Conservation (phyloP, 2,888 invertebrate genomes). For the Drosophila formosana region DNA sequence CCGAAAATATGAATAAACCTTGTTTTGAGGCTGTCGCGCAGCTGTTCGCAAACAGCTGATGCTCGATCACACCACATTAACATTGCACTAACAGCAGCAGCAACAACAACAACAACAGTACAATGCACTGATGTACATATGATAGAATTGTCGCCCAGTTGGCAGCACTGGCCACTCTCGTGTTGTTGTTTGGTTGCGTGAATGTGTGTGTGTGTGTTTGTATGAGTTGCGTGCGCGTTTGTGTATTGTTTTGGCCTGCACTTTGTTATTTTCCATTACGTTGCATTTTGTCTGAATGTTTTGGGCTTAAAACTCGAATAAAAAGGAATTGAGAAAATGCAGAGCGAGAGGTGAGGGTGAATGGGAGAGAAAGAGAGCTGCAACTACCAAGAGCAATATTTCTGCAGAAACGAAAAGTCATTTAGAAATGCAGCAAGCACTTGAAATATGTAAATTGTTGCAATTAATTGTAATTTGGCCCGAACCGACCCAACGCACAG, state of each 20-base stretch:
- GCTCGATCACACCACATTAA: constrained; percentile 46
- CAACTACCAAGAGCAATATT: constrained; percentile 35
- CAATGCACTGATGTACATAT: constrained; percentile 35
- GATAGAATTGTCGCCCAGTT: constrained; percentile 42
- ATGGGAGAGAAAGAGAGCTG: constrained; percentile 21
- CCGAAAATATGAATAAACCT: constrained; percentile 26
- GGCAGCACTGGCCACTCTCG: constrained; percentile 48
- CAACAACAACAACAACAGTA: constrained; percentile 19
- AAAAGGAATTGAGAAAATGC: constrained; percentile 16
- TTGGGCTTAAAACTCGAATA: constrained; percentile 26
- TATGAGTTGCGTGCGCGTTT: constrained; percentile 7
- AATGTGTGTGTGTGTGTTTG: constrained; percentile 6
- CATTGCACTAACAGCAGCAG: constrained; percentile 28
- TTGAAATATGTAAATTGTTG: constrained; percentile 69
- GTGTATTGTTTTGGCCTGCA: constrained; percentile 62
- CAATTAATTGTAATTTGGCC: constrained; percentile 71
- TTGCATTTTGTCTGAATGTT: constrained; percentile 48
- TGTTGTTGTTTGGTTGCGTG: not conserved
- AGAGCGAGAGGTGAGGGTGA: constrained; percentile 21
- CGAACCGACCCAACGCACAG: constrained; percentile 42
- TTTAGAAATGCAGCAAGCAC: constrained; percentile 27
- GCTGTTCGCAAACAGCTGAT: constrained; percentile 55
- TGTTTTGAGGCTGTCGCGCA: constrained; percentile 23
- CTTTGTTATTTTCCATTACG: constrained; percentile 67
- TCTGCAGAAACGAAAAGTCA: constrained; percentile 43